Evolutionary conservation across 2,888 invertebrate genomes (phyloP), one percentile per base, ranked within the genome.

Genomic region (Vanessa cardui): DNA sequence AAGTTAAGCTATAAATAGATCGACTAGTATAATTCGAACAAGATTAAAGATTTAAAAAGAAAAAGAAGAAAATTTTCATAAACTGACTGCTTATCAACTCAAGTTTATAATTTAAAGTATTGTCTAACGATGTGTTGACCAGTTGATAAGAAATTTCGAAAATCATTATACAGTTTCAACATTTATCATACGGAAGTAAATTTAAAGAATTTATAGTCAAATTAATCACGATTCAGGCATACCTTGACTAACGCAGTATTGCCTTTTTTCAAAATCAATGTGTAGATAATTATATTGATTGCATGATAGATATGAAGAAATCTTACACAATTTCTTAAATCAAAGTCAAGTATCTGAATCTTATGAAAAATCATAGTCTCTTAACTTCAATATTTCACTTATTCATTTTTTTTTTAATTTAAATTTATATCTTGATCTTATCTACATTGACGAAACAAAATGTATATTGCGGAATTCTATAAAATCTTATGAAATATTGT

Each of bases 1-100:
- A 78, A 75, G 66, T 56, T 67, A 54, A 39, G 66, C 77, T 78
- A 77, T 77, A 72, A 78, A 77, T 78, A 78, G 76, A 72, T 60
- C 21, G 62, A 45, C n/a, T 45, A 56, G 66, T 60, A 58, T 70
- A 73, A 68, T 68, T 63, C 26, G 33, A 16, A 44, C 6, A 7
- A 45, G 39, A n/a, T 58, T 9, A 6, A 15, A 20, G 21, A 50
- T 15, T 50, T 26, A 39, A 39, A 39, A 39, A 39, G n/a, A n/a
- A n/a, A 39, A 39, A 5, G 0, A 26, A 12, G 4, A 39, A 9
- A 12, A 39, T 39, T 39, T 39, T 12, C 9, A 12, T 39, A 2
- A 12, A 12, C 9, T 12, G 12, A 39, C 2, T 39, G 4, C 12
- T 39, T 39, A 39, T 39, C 12, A 4, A 12, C 12, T 39, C 12